A percentile compares a stretch with the other conserved stretches of the same genome.
Conservation (phyloP, 2,888 invertebrate species). For the Troglohyphantes excavatus region DNA sequence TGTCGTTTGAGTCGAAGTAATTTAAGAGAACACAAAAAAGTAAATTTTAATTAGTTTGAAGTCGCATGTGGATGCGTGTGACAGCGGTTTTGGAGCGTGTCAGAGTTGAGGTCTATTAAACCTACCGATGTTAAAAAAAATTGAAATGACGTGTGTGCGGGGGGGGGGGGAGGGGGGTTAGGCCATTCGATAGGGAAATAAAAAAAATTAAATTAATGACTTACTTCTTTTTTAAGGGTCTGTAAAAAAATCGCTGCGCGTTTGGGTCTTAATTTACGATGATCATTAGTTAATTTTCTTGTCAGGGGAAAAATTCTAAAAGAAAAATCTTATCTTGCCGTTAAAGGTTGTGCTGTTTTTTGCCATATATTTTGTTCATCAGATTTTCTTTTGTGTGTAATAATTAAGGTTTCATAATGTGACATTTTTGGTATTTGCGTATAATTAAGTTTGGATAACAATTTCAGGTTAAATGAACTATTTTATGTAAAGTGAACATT, state of each 20-base stretch:
- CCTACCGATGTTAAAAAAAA: background rate
- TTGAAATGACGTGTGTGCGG: background rate
- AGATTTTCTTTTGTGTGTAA: background rate
- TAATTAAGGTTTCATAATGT: constrained; percentile 17
- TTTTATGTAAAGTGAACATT: too few species aligned
- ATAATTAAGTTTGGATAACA: background rate
- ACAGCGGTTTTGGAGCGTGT: constrained; percentile 1
- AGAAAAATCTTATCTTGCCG: background rate
- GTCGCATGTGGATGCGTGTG: background rate
- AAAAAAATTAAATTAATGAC: constrained; percentile 54
- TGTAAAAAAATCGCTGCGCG: constrained; percentile 31
- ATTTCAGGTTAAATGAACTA: too few species aligned
- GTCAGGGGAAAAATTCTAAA: background rate
- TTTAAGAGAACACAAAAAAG: too few species aligned
- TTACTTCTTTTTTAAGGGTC: constrained; percentile 27
- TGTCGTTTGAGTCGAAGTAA: too few species aligned
- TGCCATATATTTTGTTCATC: constrained; percentile 7
- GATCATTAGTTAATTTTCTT: constrained; percentile 71
- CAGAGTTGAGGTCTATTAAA: background rate
- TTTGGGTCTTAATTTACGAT: constrained; percentile 59
- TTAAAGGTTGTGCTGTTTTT: constrained; percentile 18
- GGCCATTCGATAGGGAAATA: background rate
- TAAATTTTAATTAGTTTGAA: constrained; percentile 56
- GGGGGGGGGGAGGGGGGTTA: background rate
- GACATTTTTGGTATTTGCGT: background rate